Evolutionary conservation across 2,888 invertebrate genomes (phyloP), one percentile per base, ranked within the genome.

Genomic region (Aphodius granarius): DNA sequence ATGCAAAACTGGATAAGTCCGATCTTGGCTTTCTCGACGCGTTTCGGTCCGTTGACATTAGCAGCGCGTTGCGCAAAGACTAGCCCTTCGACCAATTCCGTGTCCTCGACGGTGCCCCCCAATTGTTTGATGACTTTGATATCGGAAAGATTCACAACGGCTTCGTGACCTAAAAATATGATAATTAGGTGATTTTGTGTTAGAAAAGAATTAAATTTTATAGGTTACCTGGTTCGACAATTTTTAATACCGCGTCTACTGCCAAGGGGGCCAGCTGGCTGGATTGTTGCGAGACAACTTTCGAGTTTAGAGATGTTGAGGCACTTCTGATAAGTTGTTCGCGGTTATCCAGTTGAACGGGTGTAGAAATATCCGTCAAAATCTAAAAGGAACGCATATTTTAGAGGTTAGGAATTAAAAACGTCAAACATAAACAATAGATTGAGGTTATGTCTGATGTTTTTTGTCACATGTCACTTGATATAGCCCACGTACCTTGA

Each of bases 1-100:
- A 99, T 96, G 86, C 99, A 99, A 88, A 99, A 99, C 88, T 99
- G 99, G 81, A 99, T 99, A 16, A 99, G 92, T 77, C 96, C 99
- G 87, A 99, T 97, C 89, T 98, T 99, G 5, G 98, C 99, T 86
- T 99, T 99, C 87, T 99, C 99, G 76, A 99, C 91, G 81, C 94
- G 93, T 83, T 94, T 95, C 0, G 98, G 98, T 0, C 98, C 98
- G 84, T 96, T 97, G 19, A 94, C 92, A 83, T 97, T 96, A 73
- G 95, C 91, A 0, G 96, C 91, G 83, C 94, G 94, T 85, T 96
- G 97, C 13, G 97, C 94, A 82, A 99, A 95, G 2, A 99, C 95
- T 71, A 99, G 90, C n/a, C 99, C 99, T 74, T 97, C 96, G 73
- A 99, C 90, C 76, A 99, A 89, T 87, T 98, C 96, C 0, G 99